Evolutionary conservation across 2,888 invertebrate genomes (phyloP).

Genomic region (Diarsia mendica): DNA sequence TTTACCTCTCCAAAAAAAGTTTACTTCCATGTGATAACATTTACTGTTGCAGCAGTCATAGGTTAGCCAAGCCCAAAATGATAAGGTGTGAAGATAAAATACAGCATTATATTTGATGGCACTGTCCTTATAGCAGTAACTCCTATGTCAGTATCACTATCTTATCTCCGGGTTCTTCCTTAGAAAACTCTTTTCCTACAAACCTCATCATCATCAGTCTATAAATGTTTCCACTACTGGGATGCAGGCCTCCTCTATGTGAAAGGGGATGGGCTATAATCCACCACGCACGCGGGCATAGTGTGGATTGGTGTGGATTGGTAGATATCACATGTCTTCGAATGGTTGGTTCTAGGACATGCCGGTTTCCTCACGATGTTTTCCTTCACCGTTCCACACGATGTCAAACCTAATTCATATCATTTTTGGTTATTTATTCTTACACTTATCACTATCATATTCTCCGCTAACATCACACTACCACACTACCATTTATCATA

Average conservation of each 20-base stretch:
- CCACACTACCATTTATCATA: conserved; percentile 19
- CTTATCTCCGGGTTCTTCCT: background rate
- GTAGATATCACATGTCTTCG: too few species aligned
- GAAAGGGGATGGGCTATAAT: too few species aligned
- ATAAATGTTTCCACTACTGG: too few species aligned
- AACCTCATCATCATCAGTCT: too few species aligned
- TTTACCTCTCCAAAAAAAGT: background rate
- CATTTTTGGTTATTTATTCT: background rate
- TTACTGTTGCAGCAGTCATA: background rate
- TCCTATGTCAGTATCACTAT: background rate
- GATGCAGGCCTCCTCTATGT: too few species aligned
- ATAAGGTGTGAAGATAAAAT: background rate
- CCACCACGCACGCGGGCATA: too few species aligned
- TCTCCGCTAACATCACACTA: too few species aligned
- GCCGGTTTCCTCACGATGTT: too few species aligned
- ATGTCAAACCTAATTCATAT: background rate
- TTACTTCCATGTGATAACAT: background rate
- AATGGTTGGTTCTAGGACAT: too few species aligned
- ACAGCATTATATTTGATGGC: background rate
- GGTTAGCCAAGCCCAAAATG: background rate
- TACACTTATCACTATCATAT: conserved; percentile 1
- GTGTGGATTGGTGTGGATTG: too few species aligned
- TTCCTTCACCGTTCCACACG: too few species aligned
- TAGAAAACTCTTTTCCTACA: background rate
- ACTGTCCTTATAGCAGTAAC: background rate